Evolutionary conservation across 2,113 vertebrate species (phyloP).

Genomic region (Silurus asotus): DNA sequence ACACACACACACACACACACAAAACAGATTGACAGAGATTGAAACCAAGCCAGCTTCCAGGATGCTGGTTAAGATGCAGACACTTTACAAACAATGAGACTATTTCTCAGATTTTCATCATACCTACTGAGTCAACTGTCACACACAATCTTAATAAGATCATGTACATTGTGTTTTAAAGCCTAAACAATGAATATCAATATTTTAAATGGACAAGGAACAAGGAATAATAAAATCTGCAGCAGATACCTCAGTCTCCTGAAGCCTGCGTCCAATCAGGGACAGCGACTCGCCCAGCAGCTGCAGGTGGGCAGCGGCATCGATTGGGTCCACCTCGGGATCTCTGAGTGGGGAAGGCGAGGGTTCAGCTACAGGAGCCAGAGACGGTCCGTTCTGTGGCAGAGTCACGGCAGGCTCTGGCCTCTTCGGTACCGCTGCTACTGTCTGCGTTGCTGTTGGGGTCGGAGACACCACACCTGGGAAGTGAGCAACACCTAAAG

Average conservation of each 20-base stretch:
- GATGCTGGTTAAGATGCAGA: background rate
- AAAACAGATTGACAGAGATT: background rate
- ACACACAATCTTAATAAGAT: background rate
- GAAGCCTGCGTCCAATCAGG: conserved; percentile 89
- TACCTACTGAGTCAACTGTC: background rate
- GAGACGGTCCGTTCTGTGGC: conserved; percentile 30
- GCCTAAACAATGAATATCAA: background rate
- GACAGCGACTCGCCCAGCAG: conserved; percentile 91
- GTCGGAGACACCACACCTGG: background rate
- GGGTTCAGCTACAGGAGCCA: conserved; percentile 71
- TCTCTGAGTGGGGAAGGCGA: conserved; percentile 72
- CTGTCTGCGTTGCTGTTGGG: background rate
- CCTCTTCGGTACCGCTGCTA: conserved; percentile 56
- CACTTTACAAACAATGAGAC: background rate
- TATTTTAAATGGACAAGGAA: background rate
- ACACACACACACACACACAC: background rate
- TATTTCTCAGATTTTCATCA: background rate
- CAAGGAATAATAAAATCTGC: background rate
- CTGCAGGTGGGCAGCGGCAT: conserved; percentile 91
- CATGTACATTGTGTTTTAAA: background rate
- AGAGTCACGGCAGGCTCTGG: conserved; percentile 54
- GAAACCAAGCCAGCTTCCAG: background rate
- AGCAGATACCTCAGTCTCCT: conserved; percentile 83
- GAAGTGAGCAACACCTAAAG: conserved; percentile 20
- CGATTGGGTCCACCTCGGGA: conserved; percentile 82